Conservation (phyloP, 2,113 vertebrate genomes). For the Rattus rattus region DNA sequence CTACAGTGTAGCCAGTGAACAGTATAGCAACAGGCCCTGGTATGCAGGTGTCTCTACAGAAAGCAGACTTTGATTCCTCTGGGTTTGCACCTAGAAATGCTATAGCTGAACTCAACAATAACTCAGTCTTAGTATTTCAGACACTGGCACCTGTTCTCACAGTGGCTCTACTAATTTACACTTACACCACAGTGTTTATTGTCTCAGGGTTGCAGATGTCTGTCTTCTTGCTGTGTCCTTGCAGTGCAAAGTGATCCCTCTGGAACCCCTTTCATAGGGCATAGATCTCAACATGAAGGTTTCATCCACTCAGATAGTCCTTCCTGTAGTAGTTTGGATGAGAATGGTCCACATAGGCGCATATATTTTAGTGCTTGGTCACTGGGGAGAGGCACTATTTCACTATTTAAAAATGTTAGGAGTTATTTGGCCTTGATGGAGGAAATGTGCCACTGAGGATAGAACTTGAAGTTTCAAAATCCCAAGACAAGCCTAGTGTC, state of each 20-base stretch:
- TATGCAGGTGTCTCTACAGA: background rate
- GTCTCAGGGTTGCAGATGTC: background rate
- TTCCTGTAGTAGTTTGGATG: background rate
- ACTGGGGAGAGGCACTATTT: background rate
- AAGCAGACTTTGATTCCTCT: background rate
- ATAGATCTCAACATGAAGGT: background rate
- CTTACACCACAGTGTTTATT: background rate
- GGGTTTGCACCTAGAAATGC: background rate
- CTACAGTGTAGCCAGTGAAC: background rate
- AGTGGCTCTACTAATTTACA: background rate
- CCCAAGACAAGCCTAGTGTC: background rate
- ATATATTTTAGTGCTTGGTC: background rate
- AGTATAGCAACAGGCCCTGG: background rate
- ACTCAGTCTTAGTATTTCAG: background rate
- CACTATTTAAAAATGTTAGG: background rate
- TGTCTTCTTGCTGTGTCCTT: background rate
- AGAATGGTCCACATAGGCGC: background rate
- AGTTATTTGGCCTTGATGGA: too few species aligned
- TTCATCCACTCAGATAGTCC: background rate
- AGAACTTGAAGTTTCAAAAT: background rate
- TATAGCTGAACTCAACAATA: background rate
- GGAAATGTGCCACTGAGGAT: background rate
- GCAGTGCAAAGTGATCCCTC: background rate
- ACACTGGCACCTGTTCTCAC: background rate
- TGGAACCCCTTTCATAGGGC: background rate